phyloP scores from a whole-genome alignment of 2,888 invertebrate genomes.

The Polia nebulosa region DNA sequence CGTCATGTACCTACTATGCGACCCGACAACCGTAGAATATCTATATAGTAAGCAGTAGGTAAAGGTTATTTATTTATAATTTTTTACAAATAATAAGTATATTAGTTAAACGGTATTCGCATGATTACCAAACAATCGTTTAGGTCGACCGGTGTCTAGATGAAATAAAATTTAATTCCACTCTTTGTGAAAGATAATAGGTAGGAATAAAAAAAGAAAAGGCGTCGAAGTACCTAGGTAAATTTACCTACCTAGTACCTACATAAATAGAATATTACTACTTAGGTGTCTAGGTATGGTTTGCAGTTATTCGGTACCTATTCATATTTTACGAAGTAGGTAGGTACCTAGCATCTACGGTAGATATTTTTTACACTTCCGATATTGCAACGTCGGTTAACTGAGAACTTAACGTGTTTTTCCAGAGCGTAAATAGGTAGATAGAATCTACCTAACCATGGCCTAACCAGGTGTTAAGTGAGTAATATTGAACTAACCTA shows the following conservation, averaged over 20 bases:
- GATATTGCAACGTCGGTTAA: neutral
- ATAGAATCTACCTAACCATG: too few relatives aligned
- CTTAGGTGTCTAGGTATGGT: neutral
- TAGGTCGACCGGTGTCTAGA: slow-evolving; percentile 24
- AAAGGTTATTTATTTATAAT: slow-evolving; percentile 1
- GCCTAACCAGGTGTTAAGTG: too few relatives aligned
- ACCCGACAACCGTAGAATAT: neutral
- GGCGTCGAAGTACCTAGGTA: neutral
- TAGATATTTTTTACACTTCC: neutral
- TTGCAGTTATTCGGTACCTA: neutral
- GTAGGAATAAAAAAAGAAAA: too few relatives aligned
- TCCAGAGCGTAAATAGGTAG: neutral
- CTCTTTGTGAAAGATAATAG: neutral
- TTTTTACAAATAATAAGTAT: slow-evolving; percentile 5
- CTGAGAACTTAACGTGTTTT: slow-evolving; percentile 1
- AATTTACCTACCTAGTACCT: neutral
- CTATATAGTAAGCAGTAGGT: neutral
- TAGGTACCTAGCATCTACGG: neutral
- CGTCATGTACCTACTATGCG: slow-evolving; percentile 4
- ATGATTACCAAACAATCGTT: slow-evolving; percentile 20
- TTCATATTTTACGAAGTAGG: neutral
- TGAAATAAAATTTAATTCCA: slow-evolving; percentile 9
- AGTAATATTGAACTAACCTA: too few relatives aligned
- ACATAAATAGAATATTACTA: neutral
- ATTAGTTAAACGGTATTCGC: slow-evolving; percentile 7